Evolutionary conservation across 2,888 invertebrate genomes (phyloP).

Genomic region (Drosophila borborema): DNA sequence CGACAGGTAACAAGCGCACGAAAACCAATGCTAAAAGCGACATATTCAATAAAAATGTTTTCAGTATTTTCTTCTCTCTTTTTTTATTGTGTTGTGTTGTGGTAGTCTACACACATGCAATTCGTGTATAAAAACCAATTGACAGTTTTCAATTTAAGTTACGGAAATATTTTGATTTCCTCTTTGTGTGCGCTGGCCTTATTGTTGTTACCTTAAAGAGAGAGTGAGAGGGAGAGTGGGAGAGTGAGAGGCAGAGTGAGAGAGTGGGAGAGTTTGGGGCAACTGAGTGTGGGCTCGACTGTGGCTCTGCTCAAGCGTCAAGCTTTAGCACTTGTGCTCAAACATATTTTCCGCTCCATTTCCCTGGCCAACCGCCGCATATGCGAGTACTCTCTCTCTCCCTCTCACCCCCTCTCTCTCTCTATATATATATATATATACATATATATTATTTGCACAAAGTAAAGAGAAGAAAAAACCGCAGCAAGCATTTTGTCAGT

Average conservation of each 20-base stretch:
- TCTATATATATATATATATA: slow-evolving; percentile 18
- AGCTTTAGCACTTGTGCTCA: slow-evolving; percentile 50
- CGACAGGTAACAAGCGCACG: slow-evolving; percentile 23
- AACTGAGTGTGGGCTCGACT: neutral
- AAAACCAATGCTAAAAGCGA: slow-evolving; percentile 14
- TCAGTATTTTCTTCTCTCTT: slow-evolving; percentile 11
- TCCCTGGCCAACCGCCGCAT: slow-evolving; percentile 53
- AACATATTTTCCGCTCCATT: slow-evolving; percentile 79
- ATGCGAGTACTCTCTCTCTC: neutral
- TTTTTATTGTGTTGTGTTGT: neutral
- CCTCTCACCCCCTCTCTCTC: neutral
- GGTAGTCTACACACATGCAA: neutral
- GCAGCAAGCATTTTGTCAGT: slow-evolving; percentile 74
- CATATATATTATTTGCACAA: slow-evolving; percentile 46
- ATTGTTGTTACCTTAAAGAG: slow-evolving; percentile 29
- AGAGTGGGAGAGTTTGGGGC: neutral
- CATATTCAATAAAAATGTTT: slow-evolving; percentile 42
- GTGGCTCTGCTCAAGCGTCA: slow-evolving; percentile 38
- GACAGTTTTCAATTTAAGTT: slow-evolving; percentile 79
- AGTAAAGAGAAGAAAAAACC: slow-evolving; percentile 43
- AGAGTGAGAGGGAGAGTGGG: neutral
- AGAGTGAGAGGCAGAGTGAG: neutral
- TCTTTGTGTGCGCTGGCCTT: slow-evolving; percentile 40
- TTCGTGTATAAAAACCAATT: slow-evolving; percentile 56
- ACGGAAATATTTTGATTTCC: slow-evolving; percentile 75